phyloP scores from a whole-genome alignment of 92 coral and sea anemone species.

The Ricordea florida region DNA sequence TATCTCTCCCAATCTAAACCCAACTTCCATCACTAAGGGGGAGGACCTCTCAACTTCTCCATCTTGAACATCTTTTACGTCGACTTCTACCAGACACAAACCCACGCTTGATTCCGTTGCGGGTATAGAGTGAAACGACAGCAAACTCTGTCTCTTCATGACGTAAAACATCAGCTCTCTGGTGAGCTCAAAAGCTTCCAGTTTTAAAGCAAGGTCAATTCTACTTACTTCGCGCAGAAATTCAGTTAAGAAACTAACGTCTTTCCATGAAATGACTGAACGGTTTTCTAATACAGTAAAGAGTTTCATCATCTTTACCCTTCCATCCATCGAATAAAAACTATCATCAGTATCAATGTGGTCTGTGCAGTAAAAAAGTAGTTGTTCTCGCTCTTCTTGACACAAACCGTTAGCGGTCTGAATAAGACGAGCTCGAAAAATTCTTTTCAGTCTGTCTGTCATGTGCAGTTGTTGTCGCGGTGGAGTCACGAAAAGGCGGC shows the following conservation, averaged over 20 bases:
- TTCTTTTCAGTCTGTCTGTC: neutral
- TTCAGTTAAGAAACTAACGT: constrained; percentile 11
- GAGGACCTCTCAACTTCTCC: neutral
- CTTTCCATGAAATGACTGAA: constrained; percentile 14
- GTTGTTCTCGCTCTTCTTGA: neutral
- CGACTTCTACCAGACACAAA: neutral
- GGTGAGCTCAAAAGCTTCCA: neutral
- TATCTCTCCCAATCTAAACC: no score
- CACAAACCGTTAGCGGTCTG: neutral
- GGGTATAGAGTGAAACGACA: neutral
- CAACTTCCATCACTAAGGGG: no score
- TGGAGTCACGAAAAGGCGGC: no score
- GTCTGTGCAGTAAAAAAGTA: neutral
- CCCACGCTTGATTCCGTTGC: neutral
- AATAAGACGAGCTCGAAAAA: neutral
- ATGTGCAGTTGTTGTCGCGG: no score
- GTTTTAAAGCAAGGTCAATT: neutral
- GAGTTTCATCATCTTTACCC: neutral
- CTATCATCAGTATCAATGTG: no score
- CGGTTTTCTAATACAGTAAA: neutral
- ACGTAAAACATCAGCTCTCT: constrained; percentile 16
- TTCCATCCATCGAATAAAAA: neutral
- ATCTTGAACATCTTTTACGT: neutral
- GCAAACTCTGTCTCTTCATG: neutral
- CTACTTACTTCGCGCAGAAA: neutral